Conservation (phyloP, 2,113 vertebrate species). For the Zosterops borbonicus region DNA sequence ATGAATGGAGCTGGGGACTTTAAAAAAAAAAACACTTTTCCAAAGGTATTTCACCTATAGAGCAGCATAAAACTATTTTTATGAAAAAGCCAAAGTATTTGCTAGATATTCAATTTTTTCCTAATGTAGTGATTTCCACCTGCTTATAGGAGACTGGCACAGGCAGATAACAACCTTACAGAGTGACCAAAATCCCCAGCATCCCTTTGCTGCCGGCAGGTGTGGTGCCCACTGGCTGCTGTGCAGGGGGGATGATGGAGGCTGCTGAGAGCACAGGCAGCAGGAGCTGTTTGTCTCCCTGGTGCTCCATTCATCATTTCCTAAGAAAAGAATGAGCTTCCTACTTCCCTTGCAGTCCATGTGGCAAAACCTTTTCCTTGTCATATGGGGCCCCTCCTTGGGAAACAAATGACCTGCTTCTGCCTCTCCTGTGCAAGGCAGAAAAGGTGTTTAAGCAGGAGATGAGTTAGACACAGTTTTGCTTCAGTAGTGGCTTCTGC, state of each 20-base stretch:
- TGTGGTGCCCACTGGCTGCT: accelerated
- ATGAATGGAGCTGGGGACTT: background rate
- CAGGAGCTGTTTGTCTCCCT: background rate
- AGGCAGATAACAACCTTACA: background rate
- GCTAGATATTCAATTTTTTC: background rate
- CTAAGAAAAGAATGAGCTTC: background rate
- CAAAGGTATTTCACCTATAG: background rate
- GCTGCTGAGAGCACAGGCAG: background rate
- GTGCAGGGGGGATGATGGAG: accelerated
- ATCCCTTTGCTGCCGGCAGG: accelerated
- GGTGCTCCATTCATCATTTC: background rate
- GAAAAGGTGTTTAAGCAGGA: background rate
- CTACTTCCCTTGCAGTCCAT: background rate
- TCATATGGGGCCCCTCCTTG: background rate
- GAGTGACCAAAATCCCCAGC: background rate
- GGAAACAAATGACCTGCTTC: background rate
- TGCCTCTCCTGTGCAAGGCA: background rate
- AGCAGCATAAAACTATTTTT: background rate
- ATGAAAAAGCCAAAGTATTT: background rate
- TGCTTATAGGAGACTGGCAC: background rate
- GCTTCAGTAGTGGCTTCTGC: background rate
- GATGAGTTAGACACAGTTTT: background rate
- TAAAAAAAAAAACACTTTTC: background rate
- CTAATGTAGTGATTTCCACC: background rate
- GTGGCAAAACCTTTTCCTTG: background rate